phyloP scores from a whole-genome alignment of 2,113 vertebrate species.

The Lepidothrix coronata region DNA sequence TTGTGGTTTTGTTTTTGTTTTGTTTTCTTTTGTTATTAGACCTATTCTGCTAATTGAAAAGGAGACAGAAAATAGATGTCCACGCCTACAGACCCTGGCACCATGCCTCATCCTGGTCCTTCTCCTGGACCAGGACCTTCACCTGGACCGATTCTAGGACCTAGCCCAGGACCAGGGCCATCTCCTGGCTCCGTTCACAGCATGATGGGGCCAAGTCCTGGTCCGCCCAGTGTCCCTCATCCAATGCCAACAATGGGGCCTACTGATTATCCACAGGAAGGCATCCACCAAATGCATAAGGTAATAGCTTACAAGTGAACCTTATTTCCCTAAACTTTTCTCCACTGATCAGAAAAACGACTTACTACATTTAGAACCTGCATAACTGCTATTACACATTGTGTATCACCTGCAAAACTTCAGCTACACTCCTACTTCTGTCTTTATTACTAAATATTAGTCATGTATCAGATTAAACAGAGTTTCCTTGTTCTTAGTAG shows the following conservation, averaged over 20 bases:
- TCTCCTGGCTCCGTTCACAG: conserved; percentile 97
- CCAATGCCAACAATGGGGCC: conserved; percentile 84
- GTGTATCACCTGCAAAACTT: not conserved
- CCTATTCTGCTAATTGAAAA: conserved; percentile 49
- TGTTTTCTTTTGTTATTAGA: conserved; percentile 39
- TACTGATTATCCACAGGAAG: conserved; percentile 88
- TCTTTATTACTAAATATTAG: not conserved
- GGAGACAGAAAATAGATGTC: conserved; percentile 84
- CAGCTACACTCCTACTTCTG: not conserved
- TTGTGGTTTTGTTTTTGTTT: conserved; percentile 32
- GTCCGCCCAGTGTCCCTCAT: conserved; percentile 88
- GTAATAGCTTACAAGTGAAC: conserved; percentile 70
- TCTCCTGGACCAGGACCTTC: conserved; percentile 93
- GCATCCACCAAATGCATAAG: conserved; percentile 93
- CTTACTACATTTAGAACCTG: not conserved
- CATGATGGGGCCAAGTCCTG: conserved; percentile 98
- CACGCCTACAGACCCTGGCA: conserved; percentile 87
- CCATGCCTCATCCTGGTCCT: conserved; percentile 96
- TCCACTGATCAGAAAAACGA: not conserved
- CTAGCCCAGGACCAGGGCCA: conserved; percentile 93
- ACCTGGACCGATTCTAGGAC: conserved; percentile 95
- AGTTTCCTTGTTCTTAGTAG: not conserved
- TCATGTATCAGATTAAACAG: not conserved
- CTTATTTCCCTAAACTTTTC: not conserved
- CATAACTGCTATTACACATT: not conserved